phyloP scores from a whole-genome alignment of 1,140 invertebrate genomes.

The Ericerus pela region DNA sequence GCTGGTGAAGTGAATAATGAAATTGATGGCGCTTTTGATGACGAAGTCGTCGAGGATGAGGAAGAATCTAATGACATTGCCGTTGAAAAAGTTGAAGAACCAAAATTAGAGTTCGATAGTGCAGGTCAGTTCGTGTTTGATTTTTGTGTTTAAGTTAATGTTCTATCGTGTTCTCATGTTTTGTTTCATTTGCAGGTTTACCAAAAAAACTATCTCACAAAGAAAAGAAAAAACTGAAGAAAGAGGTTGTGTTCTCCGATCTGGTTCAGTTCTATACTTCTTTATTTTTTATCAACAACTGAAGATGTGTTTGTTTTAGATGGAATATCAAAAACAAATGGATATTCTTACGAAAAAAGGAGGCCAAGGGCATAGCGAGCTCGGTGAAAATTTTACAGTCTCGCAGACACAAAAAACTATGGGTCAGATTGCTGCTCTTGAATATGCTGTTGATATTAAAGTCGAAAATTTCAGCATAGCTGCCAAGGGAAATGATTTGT shows the following conservation, averaged over 20 bases:
- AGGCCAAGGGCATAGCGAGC: constrained; percentile 68
- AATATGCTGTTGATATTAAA: constrained; percentile 95
- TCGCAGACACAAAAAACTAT: constrained; percentile 81
- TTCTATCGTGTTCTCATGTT: neutral
- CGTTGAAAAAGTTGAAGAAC: no score
- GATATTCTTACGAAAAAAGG: constrained; percentile 76
- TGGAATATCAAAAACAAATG: constrained; percentile 83
- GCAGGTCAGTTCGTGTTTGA: neutral
- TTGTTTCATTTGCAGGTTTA: neutral
- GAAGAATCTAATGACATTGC: neutral
- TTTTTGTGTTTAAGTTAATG: neutral
- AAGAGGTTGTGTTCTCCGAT: constrained; percentile 3
- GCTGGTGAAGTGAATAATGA: no score
- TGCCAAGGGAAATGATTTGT: constrained; percentile 93
- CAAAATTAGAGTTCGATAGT: neutral
- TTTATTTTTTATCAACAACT: neutral
- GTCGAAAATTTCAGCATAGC: constrained; percentile 94
- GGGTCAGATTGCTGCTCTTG: constrained; percentile 66
- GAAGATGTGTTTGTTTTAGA: constrained; percentile 25
- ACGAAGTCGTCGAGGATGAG: neutral
- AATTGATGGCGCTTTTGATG: neutral
- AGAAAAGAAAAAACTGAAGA: constrained; percentile 18
- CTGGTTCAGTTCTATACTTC: neutral
- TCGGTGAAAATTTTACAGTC: constrained; percentile 89
- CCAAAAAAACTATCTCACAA: constrained; percentile 15